Percentiles rank a stretch among this genome's conserved stretches.
Evolutionary conservation across 2,888 invertebrate species (phyloP).

Genomic region (Apotomis capreana): DNA sequence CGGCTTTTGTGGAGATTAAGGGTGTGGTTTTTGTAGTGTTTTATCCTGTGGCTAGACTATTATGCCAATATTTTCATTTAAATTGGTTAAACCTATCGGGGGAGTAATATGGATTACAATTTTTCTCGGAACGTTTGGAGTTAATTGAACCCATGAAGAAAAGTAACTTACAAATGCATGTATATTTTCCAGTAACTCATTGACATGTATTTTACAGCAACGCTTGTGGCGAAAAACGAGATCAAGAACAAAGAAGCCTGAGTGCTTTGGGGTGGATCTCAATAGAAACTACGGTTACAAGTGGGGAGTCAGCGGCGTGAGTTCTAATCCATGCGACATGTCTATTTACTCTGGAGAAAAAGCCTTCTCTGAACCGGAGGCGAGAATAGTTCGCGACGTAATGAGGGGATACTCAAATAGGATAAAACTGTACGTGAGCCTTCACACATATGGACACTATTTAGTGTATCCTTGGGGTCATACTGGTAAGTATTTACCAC

Average conservation of each 20-base stretch:
- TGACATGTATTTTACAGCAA: slow-evolving; percentile 5
- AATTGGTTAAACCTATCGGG: no score
- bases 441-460: slow-evolving; percentile 22
- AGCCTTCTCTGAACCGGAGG: slow-evolving; percentile 16
- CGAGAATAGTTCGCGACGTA: slow-evolving; percentile 3
- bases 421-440: slow-evolving; percentile 13
- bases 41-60: no score
- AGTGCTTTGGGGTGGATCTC: slow-evolving; percentile 11
- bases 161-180: no score
- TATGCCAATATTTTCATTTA: no score
- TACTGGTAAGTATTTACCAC: background rate
- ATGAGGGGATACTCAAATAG: slow-evolving; percentile 5
- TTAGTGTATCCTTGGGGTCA: slow-evolving; percentile 16
- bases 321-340: slow-evolving; percentile 3
- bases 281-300: slow-evolving; percentile 18
- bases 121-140: no score
- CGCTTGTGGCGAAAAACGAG: slow-evolving; percentile 25
- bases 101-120: no score
- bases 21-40: no score
- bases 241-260: slow-evolving; percentile 12
- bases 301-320: slow-evolving; percentile 12
- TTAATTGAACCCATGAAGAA: no score
- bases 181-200: background rate
- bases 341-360: background rate
- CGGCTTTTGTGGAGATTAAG: no score